phyloP scores from a whole-genome alignment of 2,113 vertebrate genomes.

The Cygnus buccinator region DNA sequence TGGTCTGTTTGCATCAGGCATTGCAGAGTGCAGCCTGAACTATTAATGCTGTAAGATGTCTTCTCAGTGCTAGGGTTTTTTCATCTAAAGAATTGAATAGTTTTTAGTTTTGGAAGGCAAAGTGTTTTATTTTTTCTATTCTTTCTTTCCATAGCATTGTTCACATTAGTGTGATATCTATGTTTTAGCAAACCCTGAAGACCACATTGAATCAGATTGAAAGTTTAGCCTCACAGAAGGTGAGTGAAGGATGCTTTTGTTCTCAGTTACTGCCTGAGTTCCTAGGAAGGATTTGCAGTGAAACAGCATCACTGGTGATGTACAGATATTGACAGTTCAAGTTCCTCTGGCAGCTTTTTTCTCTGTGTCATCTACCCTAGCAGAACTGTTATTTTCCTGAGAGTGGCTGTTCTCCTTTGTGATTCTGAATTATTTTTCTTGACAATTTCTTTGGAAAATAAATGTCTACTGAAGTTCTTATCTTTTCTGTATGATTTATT shows the following conservation, averaged over 20 bases:
- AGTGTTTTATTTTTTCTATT: neutral
- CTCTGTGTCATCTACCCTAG: neutral
- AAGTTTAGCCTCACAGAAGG: neutral
- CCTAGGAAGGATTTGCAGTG: neutral
- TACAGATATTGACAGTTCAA: neutral
- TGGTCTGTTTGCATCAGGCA: neutral
- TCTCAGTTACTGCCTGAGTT: neutral
- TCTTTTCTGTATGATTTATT: neutral
- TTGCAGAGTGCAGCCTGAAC: neutral
- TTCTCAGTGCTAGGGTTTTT: neutral
- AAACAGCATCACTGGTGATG: constrained; percentile 10
- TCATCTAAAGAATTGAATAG: neutral
- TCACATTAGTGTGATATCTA: neutral
- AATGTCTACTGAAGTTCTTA: neutral
- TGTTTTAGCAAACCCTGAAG: neutral
- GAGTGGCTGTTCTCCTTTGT: neutral
- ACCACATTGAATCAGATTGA: neutral
- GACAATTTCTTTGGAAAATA: neutral
- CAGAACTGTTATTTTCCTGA: neutral
- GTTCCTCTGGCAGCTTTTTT: neutral
- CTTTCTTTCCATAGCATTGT: neutral
- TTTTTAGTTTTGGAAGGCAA: neutral
- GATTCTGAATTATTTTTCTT: neutral
- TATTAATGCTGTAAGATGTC: neutral
- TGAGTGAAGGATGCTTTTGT: neutral